Percentiles rank a stretch among this genome's conserved stretches.
phyloP scores from a whole-genome alignment of 1,140 invertebrate genomes.

The Meloidogyne hapla region DNA sequence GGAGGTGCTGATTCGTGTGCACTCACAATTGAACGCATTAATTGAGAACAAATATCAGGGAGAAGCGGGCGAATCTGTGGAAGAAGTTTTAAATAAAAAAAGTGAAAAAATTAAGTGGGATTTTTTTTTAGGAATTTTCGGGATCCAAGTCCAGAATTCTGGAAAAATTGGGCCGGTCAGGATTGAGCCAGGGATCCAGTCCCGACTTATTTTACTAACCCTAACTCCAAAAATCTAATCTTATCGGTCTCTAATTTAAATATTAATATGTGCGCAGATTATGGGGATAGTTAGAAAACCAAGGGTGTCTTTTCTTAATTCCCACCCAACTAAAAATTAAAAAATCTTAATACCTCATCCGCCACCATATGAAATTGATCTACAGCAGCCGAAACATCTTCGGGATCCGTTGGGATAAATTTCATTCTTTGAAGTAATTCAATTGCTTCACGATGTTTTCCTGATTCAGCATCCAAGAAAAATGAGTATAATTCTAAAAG shows the following conservation, averaged over 20 bases:
- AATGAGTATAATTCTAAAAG: constrained; percentile 43
- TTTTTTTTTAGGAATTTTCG: too few relatives aligned
- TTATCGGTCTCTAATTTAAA: too few relatives aligned
- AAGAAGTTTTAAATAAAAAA: background rate
- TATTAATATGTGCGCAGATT: too few relatives aligned
- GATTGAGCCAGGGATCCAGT: too few relatives aligned
- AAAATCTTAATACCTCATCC: constrained; percentile 33
- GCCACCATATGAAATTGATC: constrained; percentile 27
- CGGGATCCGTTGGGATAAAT: constrained; percentile 40
- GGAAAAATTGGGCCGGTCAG: too few relatives aligned
- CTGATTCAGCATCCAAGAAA: constrained; percentile 15
- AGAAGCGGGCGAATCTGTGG: constrained; percentile 37
- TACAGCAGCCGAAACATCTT: constrained; percentile 32
- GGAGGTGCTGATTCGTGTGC: constrained; percentile 13
- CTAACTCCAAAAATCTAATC: too few relatives aligned
- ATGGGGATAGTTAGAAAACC: too few relatives aligned
- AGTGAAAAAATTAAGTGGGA: background rate
- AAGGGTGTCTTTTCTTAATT: too few relatives aligned
- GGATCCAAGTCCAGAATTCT: too few relatives aligned
- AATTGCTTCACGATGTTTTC: constrained; percentile 38
- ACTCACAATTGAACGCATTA: constrained; percentile 43
- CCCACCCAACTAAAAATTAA: background rate
- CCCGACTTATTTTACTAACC: too few relatives aligned
- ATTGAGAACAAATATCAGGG: constrained; percentile 38
- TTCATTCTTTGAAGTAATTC: constrained; percentile 41